phyloP scores from a whole-genome alignment of 2,797 vertebrate species.

The Ceyx erithaca region DNA sequence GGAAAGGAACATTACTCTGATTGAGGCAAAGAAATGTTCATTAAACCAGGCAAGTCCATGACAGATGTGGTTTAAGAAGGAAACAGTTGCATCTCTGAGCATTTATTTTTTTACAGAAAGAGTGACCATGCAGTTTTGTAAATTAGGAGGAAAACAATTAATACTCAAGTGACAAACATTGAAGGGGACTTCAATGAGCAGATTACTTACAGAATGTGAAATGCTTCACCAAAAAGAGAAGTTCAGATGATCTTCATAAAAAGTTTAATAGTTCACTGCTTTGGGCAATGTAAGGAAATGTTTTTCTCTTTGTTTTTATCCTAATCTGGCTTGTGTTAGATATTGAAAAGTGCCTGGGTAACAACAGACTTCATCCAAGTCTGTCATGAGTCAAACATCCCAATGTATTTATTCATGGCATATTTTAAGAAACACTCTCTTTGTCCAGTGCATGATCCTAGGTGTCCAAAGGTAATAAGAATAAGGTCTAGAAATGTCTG shows the following conservation, averaged over 20 bases:
- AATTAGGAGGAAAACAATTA: neutral
- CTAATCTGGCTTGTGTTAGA: neutral
- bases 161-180: neutral
- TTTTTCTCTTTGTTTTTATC: neutral
- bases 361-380: neutral
- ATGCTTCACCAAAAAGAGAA: neutral
- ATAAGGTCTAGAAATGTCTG: neutral
- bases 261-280: neutral
- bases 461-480: neutral
- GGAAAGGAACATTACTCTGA: neutral
- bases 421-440: neutral
- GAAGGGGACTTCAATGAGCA: neutral
- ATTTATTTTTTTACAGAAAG: neutral
- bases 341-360: neutral
- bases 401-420: neutral
- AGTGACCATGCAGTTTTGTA: neutral
- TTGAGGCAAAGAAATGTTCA: neutral
- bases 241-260: neutral
- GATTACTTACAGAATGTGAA: neutral
- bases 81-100: neutral
- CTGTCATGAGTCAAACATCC: neutral
- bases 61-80: neutral
- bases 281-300: neutral
- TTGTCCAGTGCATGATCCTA: neutral
- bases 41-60: neutral